These are phyloP conservation scores for Porites lutea DNA, from an alignment of 64 coral and sea anemone species.

Conservation along the genomic window DNA sequence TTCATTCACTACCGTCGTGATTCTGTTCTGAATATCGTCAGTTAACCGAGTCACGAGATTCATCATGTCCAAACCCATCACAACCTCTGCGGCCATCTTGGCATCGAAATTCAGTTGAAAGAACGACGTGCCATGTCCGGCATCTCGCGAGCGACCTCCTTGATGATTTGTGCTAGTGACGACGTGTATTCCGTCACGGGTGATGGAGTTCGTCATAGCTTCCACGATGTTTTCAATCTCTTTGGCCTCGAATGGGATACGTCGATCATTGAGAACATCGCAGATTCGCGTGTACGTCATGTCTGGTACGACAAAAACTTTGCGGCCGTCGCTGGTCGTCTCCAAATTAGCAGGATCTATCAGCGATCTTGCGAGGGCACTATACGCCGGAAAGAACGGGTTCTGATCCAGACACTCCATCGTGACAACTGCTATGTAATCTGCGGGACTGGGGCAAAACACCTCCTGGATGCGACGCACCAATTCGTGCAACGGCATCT, in stretches of 20 bases:
- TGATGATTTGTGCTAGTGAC: neutral
- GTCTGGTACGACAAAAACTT: neutral
- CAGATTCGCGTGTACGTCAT: neutral
- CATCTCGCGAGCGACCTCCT: neutral
- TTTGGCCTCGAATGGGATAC: neutral
- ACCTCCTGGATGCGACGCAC: neutral
- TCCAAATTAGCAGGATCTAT: neutral
- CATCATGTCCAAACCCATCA: neutral
- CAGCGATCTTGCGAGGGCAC: neutral
- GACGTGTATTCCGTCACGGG: neutral
- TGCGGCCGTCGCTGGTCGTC: neutral
- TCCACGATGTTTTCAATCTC: neutral
- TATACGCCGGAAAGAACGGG: neutral
- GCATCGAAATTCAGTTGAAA: neutral
- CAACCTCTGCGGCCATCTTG: neutral
- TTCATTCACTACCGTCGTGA: neutral
- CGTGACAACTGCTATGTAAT: neutral
- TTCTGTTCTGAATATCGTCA: neutral
- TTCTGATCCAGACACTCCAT: neutral
- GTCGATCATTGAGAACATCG: neutral
- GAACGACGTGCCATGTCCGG: neutral
- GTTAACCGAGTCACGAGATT: neutral
- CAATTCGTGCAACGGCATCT: neutral
- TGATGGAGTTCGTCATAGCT: neutral
- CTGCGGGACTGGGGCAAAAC: neutral